phyloP scores from a whole-genome alignment of 1,140 invertebrate genomes.

The Rhizoglyphus robini region DNA sequence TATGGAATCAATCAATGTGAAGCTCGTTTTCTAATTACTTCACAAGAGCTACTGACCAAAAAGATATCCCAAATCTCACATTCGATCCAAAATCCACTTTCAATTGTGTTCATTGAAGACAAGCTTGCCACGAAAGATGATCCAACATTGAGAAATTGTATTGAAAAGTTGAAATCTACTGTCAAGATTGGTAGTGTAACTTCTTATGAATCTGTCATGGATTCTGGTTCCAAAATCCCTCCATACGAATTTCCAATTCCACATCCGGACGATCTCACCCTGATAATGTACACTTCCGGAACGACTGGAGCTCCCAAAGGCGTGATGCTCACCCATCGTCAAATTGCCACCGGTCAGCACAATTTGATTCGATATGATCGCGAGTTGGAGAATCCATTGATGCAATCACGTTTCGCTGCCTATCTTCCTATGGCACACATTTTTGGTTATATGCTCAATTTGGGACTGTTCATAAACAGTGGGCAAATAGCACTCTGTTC shows the following conservation, averaged over 20 bases:
- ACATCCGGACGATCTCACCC: conserved; percentile 31
- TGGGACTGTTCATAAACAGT: conserved; percentile 44
- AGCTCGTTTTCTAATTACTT: conserved; percentile 46
- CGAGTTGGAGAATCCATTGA: conserved; percentile 25
- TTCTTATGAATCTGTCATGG: background rate
- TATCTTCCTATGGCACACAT: conserved; percentile 96
- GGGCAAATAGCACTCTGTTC: conserved; percentile 81
- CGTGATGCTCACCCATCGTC: conserved; percentile 27
- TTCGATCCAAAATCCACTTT: background rate
- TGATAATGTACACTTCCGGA: conserved; percentile 30
- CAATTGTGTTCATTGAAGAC: background rate
- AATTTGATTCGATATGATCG: conserved; percentile 64
- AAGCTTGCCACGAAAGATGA: background rate
- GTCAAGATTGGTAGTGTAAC: conserved; percentile 25
- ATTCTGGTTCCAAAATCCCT: background rate
- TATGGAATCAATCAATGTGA: conserved; percentile 87
- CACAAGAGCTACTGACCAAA: conserved; percentile 65
- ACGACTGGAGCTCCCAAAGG: conserved; percentile 30
- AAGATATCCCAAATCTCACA: conserved; percentile 27
- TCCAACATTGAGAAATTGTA: background rate
- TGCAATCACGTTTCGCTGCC: conserved; percentile 51
- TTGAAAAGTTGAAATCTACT: background rate
- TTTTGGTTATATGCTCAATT: conserved; percentile 56
- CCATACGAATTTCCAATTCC: background rate
- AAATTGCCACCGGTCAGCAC: conserved; percentile 49